Evolutionary conservation across 2,888 invertebrate species (phyloP), one percentile per base, ranked within the genome.

Genomic region (Nomada fabriciana): DNA sequence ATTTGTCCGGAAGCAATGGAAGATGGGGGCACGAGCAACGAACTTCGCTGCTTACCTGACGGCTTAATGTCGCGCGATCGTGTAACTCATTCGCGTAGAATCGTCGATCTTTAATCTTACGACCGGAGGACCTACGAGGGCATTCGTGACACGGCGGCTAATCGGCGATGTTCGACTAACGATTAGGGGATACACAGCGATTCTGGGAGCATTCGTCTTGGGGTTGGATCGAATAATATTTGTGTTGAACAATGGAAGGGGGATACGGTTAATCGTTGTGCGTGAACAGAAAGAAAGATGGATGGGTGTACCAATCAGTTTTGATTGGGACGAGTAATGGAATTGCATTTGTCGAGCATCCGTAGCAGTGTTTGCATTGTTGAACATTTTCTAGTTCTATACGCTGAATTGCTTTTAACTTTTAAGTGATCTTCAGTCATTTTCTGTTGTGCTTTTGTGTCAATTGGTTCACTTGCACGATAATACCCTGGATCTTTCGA

Each of bases 11-110:
- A 2, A 47, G 47, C 47, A 47, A 47, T 11, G 47, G 69, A 23
- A 3, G 47, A 13, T 0, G 36, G 43, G 36, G 20, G 18, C 23
- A 42, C 36, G 18, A 42, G 15, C 60, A n/a, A 20, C 67, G 53
- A 61, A 77, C 25, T 52, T 79, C 47, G 42, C 20, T 42, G 55
- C 20, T 25, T 47, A 53, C 36, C 53, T 47, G 36, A 36, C 57
- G 63, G 64, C 25, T 52, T 71, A 71, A 71, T 47, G 76, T 64
- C 71, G 64, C 59, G 29, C 63, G 50, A 59, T 59, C 57, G 9
- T 59, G 65, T 60, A 59, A 65, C 50, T 52, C 64, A 42, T 59
- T 59, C 57, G n/a, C 25, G 20, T 18, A 4, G 59, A 25, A 52
- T 55, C 57, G 50, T 15, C 7, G 42, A 67, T 52, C 64, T 59